Evolutionary conservation across 2,888 invertebrate genomes (phyloP).

Genomic region (Galeopsomyia nigrocyanea): DNA sequence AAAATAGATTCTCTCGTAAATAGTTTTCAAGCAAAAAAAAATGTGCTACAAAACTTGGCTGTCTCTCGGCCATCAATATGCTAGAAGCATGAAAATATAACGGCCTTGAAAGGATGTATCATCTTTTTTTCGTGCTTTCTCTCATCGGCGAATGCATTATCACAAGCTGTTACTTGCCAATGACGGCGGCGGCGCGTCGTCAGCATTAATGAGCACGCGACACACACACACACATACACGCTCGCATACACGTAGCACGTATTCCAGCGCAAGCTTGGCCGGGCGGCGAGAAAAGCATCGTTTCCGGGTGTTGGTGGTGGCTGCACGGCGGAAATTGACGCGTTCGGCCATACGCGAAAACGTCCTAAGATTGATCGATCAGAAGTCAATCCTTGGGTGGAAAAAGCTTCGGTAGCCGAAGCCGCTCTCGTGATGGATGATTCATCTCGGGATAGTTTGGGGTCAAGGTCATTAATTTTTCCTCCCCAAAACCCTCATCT

Average conservation of each 20-base stretch:
- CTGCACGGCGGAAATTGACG: slow-evolving; percentile 1
- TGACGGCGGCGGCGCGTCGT: too few species aligned
- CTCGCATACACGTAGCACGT: background rate
- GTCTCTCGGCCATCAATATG: too few species aligned
- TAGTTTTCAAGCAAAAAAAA: too few species aligned
- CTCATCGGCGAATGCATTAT: background rate
- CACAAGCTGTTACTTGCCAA: background rate
- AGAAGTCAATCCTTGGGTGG: slow-evolving; percentile 35
- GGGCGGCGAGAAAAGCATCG: background rate
- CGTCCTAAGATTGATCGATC: slow-evolving; percentile 40
- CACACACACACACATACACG: background rate
- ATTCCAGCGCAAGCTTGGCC: background rate
- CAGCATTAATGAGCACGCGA: too few species aligned
- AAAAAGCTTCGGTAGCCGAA: slow-evolving; percentile 24
- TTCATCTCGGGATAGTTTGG: slow-evolving; percentile 1
- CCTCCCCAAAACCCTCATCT: background rate
- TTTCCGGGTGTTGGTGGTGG: background rate
- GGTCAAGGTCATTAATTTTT: slow-evolving; percentile 40
- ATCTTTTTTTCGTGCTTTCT: too few species aligned
- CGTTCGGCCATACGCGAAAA: slow-evolving; percentile 16
- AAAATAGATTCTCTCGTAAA: too few species aligned
- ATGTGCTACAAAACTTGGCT: too few species aligned
- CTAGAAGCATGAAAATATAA: too few species aligned
- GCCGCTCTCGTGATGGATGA: slow-evolving; percentile 26
- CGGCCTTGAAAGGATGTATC: too few species aligned